phyloP scores from a whole-genome alignment of 2,113 vertebrate genomes.

The Hystrix cristata region DNA sequence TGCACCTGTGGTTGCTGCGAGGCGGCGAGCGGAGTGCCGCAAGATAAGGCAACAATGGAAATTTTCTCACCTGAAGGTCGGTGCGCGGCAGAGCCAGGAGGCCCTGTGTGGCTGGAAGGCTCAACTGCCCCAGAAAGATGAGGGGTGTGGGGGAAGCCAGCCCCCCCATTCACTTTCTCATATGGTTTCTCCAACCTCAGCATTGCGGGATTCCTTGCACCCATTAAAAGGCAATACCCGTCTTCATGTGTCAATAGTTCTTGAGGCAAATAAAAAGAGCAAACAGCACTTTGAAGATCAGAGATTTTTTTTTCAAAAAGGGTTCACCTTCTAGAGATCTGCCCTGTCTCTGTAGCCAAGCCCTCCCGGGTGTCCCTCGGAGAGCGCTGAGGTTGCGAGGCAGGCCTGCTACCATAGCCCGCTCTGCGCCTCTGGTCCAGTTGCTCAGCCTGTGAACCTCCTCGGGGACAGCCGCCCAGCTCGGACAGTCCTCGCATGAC shows the following conservation, averaged over 20 bases:
- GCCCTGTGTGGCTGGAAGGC: background rate
- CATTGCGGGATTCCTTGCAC: slow-evolving; percentile 14
- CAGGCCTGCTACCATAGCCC: background rate
- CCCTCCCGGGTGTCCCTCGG: background rate
- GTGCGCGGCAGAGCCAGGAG: slow-evolving; percentile 56
- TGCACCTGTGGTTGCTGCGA: slow-evolving; percentile 82
- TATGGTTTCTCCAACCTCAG: slow-evolving; percentile 6
- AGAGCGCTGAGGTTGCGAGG: background rate
- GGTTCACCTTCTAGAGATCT: background rate
- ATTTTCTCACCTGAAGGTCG: slow-evolving; percentile 85
- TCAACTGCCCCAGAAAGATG: slow-evolving; percentile 51
- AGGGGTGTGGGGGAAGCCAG: background rate
- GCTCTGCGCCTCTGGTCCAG: background rate
- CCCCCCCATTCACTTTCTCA: slow-evolving; percentile 28
- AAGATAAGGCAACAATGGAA: slow-evolving; percentile 90
- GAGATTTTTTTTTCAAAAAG: slow-evolving; percentile 4
- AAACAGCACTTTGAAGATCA: slow-evolving; percentile 74
- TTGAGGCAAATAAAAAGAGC: slow-evolving; percentile 62
- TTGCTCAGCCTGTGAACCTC: background rate
- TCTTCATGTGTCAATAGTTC: slow-evolving; percentile 4
- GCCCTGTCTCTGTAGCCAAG: background rate
- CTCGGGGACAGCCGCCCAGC: background rate
- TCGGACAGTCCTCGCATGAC: background rate
- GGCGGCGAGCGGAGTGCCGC: slow-evolving; percentile 78
- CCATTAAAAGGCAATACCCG: background rate